Percentiles rank a stretch among this genome's conserved stretches.
Conservation (phyloP, 2,888 invertebrate species). For the Laspeyria flexula region DNA sequence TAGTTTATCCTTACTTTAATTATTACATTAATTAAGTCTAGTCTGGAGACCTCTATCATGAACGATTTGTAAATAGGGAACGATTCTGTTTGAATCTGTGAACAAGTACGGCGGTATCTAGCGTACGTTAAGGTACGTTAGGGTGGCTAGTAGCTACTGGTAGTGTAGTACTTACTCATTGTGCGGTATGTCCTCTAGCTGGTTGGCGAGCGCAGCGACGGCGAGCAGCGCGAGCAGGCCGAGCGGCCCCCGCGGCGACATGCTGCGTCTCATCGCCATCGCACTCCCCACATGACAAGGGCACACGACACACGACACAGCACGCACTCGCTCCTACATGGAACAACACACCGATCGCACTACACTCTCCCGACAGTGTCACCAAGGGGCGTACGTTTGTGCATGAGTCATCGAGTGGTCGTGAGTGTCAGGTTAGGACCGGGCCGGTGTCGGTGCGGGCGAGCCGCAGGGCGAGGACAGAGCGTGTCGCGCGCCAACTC, state of each 20-base stretch:
- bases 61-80: not conserved
- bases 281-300: constrained; percentile 76
- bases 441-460: constrained; percentile 57
- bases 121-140: too few relatives aligned
- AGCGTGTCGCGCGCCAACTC: constrained; percentile 59
- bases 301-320: constrained; percentile 62
- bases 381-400: constrained; percentile 60
- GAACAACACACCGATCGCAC: constrained; percentile 64
- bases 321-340: constrained; percentile 65
- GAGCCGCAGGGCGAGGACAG: constrained; percentile 66
- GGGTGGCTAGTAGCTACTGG: not conserved
- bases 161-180: constrained; percentile 90
- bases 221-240: constrained; percentile 70
- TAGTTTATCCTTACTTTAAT: too few relatives aligned
- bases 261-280: constrained; percentile 69
- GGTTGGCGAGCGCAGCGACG: constrained; percentile 86
- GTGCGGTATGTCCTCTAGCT: constrained; percentile 95
- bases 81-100: not conserved
- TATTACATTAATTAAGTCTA: not conserved
- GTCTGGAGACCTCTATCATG: not conserved
- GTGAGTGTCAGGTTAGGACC: constrained; percentile 56
- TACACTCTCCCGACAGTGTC: constrained; percentile 63
- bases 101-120: too few relatives aligned
- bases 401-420: constrained; percentile 67
- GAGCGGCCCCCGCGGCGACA: constrained; percentile 67